Base-by-base conservation (phyloP, 1,140 invertebrate species). In the Polypedilum vanderplanki region DNA sequence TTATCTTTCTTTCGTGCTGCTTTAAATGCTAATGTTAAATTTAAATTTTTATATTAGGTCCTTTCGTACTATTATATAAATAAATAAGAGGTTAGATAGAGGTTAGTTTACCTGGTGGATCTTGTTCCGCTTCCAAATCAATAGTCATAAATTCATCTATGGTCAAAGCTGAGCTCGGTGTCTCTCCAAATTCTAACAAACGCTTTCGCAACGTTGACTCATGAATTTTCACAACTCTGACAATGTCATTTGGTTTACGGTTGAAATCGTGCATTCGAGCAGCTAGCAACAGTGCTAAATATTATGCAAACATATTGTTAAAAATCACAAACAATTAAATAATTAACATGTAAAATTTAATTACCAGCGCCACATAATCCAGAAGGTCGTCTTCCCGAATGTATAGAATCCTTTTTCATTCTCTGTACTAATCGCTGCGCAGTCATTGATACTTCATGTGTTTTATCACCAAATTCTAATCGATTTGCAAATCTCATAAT, bases 331-430 rank as follows among this genome's bases (percentile, higher is more conserved):
- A 73, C 5, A 75, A 7, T 73, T 74, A 17, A 73, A 40, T 20
- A 75, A 40, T 57, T 15, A 57, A 57, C 46, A 57, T 12, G 70
- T 75, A 5, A 15, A 74, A 24, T 57, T 74, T 8, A 80, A 80
- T 83, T 83, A 95, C 93, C 94, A 82, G 97, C 97, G 15, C 97
- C 97, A 86, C 97, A 98, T 40, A 99, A 86, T 40, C 97, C 98
- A 0, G 97, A 98, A 12, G 98, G 97, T 79, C 97, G 85, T 75
- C 98, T 86, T 20, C 98, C 98, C 3, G 93, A 96, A 80, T 98
- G 94, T 82, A 99, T 94, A 84, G 94, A 98, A 84, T 99, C 98
- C 79, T 93, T 89, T 83, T 98, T 99, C 98, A 99, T 99, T 79
- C 98, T 86, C 81, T 96, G 92, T 7, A 99, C 94, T 64, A 99